Evolutionary conservation across 2,113 vertebrate species (phyloP), one percentile per base, ranked within the genome.

Genomic region (Oryzias woworae): DNA sequence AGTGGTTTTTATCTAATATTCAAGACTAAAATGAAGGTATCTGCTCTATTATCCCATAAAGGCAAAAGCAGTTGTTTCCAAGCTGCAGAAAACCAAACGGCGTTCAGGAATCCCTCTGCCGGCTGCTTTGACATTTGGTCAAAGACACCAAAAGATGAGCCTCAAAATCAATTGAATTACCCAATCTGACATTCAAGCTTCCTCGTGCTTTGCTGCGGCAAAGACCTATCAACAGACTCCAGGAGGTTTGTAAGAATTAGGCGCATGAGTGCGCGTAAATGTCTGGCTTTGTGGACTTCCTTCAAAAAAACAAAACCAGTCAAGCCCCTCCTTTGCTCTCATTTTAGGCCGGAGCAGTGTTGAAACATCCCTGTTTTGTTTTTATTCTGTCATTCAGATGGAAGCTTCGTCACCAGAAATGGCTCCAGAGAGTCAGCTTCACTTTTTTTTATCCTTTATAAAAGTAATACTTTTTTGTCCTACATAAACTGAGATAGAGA

Each of bases 61-160:
- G 26, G 54, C 4, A 65, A 77, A 45, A 73, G 22, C 43, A 46
- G 47, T 53, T 45, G 60, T 78, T 85, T 87, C 84, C 85, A 83
- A 86, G 77, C 54, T 13, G 10, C 60, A 68, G 62, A 53, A 66
- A 69, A 67, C 31, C 67, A 53, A 58, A 65, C 56, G 69, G 58
- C 78, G 80, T 87, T 88, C 63, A 82, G 87, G 64, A 79, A 86
- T 86, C 78, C 69, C 26, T 64, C 17, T 55, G 65, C 78, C 82
- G 79, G 76, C 73, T 77, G 80, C 14, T 17, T 73, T 70, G 78
- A 84, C 66, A 73, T 85, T 90, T 85, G 78, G 80, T 78, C 50
- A 8, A 16, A 76, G 59, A 75, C 71, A 75, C 73, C 77, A 71
- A 41, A 74, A 76, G 77, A 90, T 80, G 81, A 66, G 73, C 67